Base-by-base conservation (phyloP, 2,888 invertebrate species). In the Caenorhabditis panamensis region DNA sequence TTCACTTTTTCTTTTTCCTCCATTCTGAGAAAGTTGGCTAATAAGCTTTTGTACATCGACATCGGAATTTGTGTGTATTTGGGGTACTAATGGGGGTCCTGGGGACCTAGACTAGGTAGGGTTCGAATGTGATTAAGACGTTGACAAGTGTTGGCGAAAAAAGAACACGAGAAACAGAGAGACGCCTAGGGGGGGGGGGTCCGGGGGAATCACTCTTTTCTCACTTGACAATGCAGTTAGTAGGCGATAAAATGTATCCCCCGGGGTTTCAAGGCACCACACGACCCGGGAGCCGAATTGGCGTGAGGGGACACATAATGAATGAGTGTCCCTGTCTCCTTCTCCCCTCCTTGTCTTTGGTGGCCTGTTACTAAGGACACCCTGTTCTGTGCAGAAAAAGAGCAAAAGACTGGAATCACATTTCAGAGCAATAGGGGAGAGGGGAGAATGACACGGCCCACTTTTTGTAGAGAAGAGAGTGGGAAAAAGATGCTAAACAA, bases 221-320 rank as follows among this genome's bases (percentile, higher is more conserved):
- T 75, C 75, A 75, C 75, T 68, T 68, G 78, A 79, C 78, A 79
- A 79, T 79, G 78, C 72, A 79, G 78, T 79, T 79, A 79, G 78
- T 72, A 67, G 78, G 78, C 78, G 71, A 79, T 79, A 79, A 79
- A 79, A 72, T 79, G 78, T 66, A 72, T 72, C 78, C 78, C 72
- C 53, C 44, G 77, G 64, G 69, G 16, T 54, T 63, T 63, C n/a
- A n/a, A 58, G 9, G 71, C 26, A 41, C n/a, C 28, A 13, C 22
- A 41, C 41, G 13, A 6, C 9, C 13, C 13, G 41, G 47, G 31
- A 51, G 24, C 31, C 24, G 58, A 73, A 73, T 62, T 41, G 66
- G 63, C 41, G 62, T 51, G 41, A 18, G 62, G 61, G 44, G 66
- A 67, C 73, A 61, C 66, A 75, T 75, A 75, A 75, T 75, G 75